Base-by-base conservation (phyloP, 2,113 vertebrate genomes). In the Sakesphorus luctuosus region DNA sequence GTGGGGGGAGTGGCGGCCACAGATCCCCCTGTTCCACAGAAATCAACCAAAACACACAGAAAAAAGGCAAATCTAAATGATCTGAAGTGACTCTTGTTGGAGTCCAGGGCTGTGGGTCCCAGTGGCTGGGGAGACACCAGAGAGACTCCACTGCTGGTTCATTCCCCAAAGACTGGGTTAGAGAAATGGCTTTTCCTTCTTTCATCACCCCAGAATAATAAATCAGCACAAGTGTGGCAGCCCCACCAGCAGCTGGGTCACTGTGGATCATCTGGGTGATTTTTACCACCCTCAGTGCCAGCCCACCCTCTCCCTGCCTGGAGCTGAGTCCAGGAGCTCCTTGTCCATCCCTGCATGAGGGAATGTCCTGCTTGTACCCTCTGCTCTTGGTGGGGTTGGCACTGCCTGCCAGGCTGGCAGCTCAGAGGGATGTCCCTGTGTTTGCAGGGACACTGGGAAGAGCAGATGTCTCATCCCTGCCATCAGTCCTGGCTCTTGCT, bases 51-150 rank as follows among this genome's bases (percentile, higher is more conserved):
- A 71, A 7, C 23, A 18, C 26, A 2, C 17, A 8, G 25, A 43
- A 61, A 73, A 13, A 0, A 2, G 1, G 13, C 9, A 50, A 46
- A 9, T 2, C 40, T 6, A 2, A 66, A 31, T 2, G 3, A 38
- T 10, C 62, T 43, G n/a, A 69, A 63, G 59, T 13, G 53, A 6
- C 8, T 33, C 24, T 16, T 23, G 31, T 36, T 33, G 62, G 28
- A 61, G 40, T 28, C 24, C 31, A 13, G 35, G n/a, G 29, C 49
- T 1, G 4, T 17, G 71, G 46, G n/a, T 20, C 28, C 18, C 0
- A 0, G 26, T 49, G 47, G 11, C 21, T 50, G 49, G 49, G 0
- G 8, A 35, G 23, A 17, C 35, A 38, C 11, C 1, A 1, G 31
- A 7, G 31, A 33, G 47, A 9, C 55, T 4, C 24, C 17, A 5